Evolutionary conservation across 1,140 invertebrate genomes (phyloP).

Genomic region (Mya arenaria): DNA sequence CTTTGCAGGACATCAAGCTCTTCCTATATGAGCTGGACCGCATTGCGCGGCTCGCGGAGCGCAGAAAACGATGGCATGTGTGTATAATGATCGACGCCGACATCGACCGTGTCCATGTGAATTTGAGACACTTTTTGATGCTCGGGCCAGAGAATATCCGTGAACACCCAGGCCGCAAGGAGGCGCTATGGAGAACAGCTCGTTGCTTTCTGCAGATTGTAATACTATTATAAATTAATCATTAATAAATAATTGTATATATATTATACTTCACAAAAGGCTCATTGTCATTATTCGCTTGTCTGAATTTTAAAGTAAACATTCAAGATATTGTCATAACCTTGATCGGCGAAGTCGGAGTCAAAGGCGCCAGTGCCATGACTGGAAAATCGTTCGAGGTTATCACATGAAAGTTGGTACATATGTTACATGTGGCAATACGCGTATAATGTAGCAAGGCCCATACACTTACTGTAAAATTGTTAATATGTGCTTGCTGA

Average conservation of each 20-base stretch:
- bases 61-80: slow-evolving; percentile 11
- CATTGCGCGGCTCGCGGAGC: slow-evolving; percentile 17
- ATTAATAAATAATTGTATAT: background rate
- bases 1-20: too few relatives aligned
- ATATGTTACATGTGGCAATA: too few relatives aligned
- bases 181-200: slow-evolving; percentile 28
- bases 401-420: too few relatives aligned
- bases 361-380: too few relatives aligned
- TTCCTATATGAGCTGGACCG: slow-evolving; percentile 13
- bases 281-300: background rate
- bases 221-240: background rate
- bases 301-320: background rate
- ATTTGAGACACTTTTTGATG: background rate
- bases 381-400: too few relatives aligned
- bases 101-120: slow-evolving; percentile 11
- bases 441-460: too few relatives aligned
- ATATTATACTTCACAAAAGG: background rate
- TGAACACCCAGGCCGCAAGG: slow-evolving; percentile 7
- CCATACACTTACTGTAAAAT: too few relatives aligned
- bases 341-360: too few relatives aligned
- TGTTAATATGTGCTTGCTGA: too few relatives aligned
- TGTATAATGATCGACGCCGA: slow-evolving; percentile 26
- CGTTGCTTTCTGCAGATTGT: slow-evolving; percentile 31
- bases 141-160: background rate
- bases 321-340: too few relatives aligned